Conservation (phyloP, 1,140 invertebrate genomes). For the Dryas iulia region DNA sequence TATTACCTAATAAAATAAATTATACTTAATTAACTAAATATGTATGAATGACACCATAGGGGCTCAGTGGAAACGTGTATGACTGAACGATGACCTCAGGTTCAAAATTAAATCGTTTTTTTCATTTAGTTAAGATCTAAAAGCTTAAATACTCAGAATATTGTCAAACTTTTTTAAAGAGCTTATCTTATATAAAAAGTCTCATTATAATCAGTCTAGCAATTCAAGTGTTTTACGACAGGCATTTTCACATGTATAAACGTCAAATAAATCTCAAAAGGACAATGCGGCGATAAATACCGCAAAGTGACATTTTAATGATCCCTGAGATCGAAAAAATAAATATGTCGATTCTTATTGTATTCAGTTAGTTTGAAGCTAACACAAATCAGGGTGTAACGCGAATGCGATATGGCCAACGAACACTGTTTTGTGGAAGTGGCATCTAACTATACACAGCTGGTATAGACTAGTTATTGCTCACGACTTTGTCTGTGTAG, state of each 20-base stretch:
- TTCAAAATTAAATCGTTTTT: too few relatives aligned
- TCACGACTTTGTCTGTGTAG: too few relatives aligned
- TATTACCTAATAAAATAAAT: too few relatives aligned
- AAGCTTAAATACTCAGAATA: neutral
- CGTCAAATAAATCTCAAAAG: neutral
- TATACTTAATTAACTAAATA: too few relatives aligned
- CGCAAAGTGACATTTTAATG: neutral
- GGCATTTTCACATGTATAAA: neutral
- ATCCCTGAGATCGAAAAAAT: neutral
- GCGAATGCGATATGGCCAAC: neutral
- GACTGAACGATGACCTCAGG: too few relatives aligned
- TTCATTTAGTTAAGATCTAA: neutral
- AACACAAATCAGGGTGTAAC: constrained; percentile 8
- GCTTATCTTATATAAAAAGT: neutral
- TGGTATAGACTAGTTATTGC: too few relatives aligned
- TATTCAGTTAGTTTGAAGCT: constrained; percentile 14
- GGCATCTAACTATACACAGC: neutral
- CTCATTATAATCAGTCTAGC: neutral
- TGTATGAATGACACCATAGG: too few relatives aligned
- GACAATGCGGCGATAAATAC: constrained; percentile 3
- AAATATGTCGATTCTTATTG: constrained; percentile 5
- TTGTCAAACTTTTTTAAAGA: neutral
- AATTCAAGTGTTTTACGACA: neutral
- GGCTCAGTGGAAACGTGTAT: too few relatives aligned
- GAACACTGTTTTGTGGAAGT: neutral